phyloP scores from a whole-genome alignment of 2,113 vertebrate genomes.

The Pterocles burchelli region DNA sequence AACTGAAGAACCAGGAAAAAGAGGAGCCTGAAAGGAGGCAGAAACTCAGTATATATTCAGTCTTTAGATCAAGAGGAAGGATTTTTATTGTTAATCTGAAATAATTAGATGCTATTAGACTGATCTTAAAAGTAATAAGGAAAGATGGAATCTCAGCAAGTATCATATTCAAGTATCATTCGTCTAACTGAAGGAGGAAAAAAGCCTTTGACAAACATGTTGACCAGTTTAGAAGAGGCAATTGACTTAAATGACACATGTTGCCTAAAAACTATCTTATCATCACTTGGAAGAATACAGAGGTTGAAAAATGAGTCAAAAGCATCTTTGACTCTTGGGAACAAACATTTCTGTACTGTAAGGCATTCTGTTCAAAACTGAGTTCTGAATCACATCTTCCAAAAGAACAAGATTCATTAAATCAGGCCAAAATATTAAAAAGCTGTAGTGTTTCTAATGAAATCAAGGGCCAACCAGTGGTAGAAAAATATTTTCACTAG shows the following conservation, averaged over 20 bases:
- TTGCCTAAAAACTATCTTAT: background rate
- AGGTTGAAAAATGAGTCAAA: background rate
- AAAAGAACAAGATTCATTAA: background rate
- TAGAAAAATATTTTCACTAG: background rate
- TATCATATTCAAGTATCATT: background rate
- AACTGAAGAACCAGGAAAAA: background rate
- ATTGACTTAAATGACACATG: background rate
- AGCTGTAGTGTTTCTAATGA: background rate
- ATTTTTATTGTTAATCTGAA: background rate
- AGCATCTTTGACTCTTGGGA: background rate
- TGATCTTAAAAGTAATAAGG: background rate
- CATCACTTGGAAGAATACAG: background rate
- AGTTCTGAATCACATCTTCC: background rate
- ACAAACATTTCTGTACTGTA: background rate
- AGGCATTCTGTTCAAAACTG: background rate
- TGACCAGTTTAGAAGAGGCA: background rate
- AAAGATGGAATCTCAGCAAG: background rate
- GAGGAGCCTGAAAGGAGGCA: background rate
- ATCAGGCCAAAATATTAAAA: background rate
- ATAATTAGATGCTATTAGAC: background rate
- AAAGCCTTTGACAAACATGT: background rate
- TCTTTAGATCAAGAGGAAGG: background rate
- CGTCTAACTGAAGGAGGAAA: background rate
- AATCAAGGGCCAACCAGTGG: background rate
- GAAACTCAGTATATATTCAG: background rate